A percentile compares a stretch with the other conserved stretches of the same genome.
Conservation (phyloP, 2,888 invertebrate genomes). For the Alloplasta piceator region DNA sequence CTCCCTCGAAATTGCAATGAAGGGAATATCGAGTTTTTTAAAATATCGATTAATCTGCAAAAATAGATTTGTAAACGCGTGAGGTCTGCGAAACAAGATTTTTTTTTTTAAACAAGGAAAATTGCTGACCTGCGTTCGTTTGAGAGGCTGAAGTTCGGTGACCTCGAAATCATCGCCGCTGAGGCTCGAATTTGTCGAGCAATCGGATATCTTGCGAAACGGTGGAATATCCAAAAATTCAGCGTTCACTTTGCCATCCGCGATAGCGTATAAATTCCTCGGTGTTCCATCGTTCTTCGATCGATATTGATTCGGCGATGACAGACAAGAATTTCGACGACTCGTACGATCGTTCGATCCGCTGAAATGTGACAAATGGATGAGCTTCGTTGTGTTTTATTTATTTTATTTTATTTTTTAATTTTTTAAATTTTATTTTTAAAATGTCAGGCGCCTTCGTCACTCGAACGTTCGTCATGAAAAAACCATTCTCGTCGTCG, state of each 20-base stretch:
- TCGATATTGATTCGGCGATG: constrained; percentile 73
- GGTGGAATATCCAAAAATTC: constrained; percentile 78
- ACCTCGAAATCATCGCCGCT: constrained; percentile 90
- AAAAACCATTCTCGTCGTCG: too few relatives aligned
- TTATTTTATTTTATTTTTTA: too few relatives aligned
- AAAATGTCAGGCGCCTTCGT: too few relatives aligned
- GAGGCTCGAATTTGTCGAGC: constrained; percentile 90
- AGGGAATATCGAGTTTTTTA: too few relatives aligned
- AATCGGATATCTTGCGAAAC: constrained; percentile 87
- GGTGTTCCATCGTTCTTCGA: constrained; percentile 27
- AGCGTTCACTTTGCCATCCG: constrained; percentile 65
- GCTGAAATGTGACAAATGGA: constrained; percentile 61
- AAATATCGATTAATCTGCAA: too few relatives aligned
- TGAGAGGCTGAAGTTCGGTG: constrained; percentile 78
- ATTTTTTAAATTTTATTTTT: too few relatives aligned
- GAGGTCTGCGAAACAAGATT: too few relatives aligned
- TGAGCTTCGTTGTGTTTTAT: background rate
- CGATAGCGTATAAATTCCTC: constrained; percentile 42
- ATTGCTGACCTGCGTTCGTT: constrained; percentile 77
- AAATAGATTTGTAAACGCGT: too few relatives aligned
- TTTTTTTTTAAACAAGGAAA: too few relatives aligned
- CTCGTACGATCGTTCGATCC: constrained; percentile 70
- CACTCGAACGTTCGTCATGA: too few relatives aligned
- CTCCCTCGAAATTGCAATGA: too few relatives aligned
- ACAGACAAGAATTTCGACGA: constrained; percentile 79